A percentile compares a stretch with the other conserved stretches of the same genome.
phyloP scores from a whole-genome alignment of 1,140 invertebrate species.

The Dendroctonus valens region DNA sequence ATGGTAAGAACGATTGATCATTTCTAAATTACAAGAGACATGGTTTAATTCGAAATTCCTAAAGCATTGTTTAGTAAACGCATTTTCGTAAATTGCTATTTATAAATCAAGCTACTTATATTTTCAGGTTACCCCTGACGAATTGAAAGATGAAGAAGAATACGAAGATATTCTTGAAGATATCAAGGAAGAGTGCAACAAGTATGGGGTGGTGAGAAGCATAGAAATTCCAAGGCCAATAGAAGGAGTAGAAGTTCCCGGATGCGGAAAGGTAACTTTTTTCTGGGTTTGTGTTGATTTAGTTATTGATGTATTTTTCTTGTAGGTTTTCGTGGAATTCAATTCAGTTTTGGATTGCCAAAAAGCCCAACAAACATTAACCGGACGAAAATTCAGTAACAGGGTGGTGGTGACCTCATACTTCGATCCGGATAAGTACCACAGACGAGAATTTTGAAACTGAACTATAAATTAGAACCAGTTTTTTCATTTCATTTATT shows the following conservation, averaged over 20 bases:
- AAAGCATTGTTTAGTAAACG: too few relatives aligned
- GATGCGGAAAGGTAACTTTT: conserved; percentile 86
- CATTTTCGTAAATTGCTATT: too few relatives aligned
- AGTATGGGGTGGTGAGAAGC: conserved; percentile 93
- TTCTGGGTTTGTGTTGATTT: conserved; percentile 9
- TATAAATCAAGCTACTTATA: too few relatives aligned
- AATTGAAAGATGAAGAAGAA: conserved; percentile 97
- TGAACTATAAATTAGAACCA: too few relatives aligned
- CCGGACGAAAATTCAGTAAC: conserved; percentile 98
- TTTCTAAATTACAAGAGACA: not conserved
- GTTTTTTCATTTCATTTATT: too few relatives aligned
- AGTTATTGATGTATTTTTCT: conserved; percentile 16
- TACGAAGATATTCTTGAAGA: conserved; percentile 99
- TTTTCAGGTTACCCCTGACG: conserved; percentile 74
- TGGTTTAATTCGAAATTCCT: not conserved
- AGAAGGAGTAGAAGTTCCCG: conserved; percentile 94
- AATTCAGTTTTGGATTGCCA: conserved; percentile 95
- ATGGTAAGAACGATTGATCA: conserved; percentile 68
- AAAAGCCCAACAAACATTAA: conserved; percentile 96
- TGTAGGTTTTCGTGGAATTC: conserved; percentile 97
- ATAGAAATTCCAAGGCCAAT: conserved; percentile 98
- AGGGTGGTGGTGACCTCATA: conserved; percentile 98
- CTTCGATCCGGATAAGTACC: conserved; percentile 98
- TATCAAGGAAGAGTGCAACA: conserved; percentile 97
- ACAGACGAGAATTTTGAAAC: conserved; percentile 94